phyloP scores from a whole-genome alignment of 1,140 invertebrate genomes.

The Plutomurus gul region DNA sequence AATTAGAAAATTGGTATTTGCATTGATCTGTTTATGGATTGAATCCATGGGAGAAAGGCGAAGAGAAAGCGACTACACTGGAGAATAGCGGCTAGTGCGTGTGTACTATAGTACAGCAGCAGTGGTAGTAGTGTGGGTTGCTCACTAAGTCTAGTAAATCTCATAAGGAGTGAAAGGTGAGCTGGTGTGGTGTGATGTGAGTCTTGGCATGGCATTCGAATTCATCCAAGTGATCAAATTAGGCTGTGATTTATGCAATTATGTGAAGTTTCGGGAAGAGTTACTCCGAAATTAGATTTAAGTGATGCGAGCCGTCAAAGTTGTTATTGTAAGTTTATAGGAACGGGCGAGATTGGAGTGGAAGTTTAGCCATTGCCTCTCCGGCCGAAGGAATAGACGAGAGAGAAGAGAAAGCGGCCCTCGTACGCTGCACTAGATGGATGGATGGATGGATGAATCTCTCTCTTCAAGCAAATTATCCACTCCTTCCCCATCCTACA shows the following conservation, averaged over 20 bases:
- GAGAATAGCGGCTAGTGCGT: too few relatives aligned
- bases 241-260: conserved; percentile 52
- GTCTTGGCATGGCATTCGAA: conserved; percentile 38
- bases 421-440: too few relatives aligned
- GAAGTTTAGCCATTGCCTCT: conserved; percentile 18
- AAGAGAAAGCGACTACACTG: too few relatives aligned
- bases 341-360: conserved; percentile 16
- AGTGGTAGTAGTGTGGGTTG: too few relatives aligned
- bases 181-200: conserved; percentile 2
- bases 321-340: conserved; percentile 44
- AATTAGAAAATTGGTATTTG: background rate
- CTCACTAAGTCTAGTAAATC: too few relatives aligned
- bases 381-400: too few relatives aligned
- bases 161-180: conserved; percentile 5
- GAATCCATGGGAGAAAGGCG: background rate
- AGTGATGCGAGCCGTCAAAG: conserved; percentile 44
- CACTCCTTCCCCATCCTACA: background rate
- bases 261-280: conserved; percentile 49
- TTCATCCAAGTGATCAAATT: conserved; percentile 51
- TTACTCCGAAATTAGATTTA: conserved; percentile 52
- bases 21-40: conserved; percentile 24
- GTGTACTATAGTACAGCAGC: too few relatives aligned
- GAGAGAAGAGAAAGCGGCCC: too few relatives aligned
- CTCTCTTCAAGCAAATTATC: conserved; percentile 39
- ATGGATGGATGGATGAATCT: conserved; percentile 16